phyloP scores from a whole-genome alignment of 2,113 vertebrate species.

The Apaloderma vittatum region DNA sequence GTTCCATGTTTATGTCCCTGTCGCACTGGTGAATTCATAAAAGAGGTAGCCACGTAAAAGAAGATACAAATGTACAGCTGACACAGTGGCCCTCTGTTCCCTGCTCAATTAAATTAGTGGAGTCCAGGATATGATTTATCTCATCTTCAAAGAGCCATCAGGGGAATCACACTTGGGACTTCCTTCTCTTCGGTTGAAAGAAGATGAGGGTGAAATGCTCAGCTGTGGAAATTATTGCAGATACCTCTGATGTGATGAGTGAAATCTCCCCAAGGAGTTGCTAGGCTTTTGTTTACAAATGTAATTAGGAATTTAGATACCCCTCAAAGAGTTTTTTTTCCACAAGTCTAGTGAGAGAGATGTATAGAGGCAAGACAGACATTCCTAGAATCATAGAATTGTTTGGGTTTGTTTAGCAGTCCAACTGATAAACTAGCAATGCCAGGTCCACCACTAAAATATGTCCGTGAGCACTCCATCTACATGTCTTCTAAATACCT shows the following conservation, averaged over 20 bases:
- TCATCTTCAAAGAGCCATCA: background rate
- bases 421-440: too few relatives aligned
- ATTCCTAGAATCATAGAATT: background rate
- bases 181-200: background rate
- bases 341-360: fast-evolving
- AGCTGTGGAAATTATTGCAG: background rate
- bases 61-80: background rate
- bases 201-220: background rate
- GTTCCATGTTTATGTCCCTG: fast-evolving
- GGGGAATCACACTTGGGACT: background rate
- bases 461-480: too few relatives aligned
- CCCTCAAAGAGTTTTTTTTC: background rate
- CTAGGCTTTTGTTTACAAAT: background rate
- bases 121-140: background rate
- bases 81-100: background rate
- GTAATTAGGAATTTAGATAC: background rate
- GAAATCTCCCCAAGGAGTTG: background rate
- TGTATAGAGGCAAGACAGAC: background rate
- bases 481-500: too few relatives aligned
- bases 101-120: background rate
- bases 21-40: background rate
- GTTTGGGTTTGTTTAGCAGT: too few relatives aligned
- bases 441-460: too few relatives aligned
- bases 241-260: background rate
- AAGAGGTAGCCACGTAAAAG: background rate